Conservation (phyloP, 2,888 invertebrate species). For the Nemotelus nigrinus region DNA sequence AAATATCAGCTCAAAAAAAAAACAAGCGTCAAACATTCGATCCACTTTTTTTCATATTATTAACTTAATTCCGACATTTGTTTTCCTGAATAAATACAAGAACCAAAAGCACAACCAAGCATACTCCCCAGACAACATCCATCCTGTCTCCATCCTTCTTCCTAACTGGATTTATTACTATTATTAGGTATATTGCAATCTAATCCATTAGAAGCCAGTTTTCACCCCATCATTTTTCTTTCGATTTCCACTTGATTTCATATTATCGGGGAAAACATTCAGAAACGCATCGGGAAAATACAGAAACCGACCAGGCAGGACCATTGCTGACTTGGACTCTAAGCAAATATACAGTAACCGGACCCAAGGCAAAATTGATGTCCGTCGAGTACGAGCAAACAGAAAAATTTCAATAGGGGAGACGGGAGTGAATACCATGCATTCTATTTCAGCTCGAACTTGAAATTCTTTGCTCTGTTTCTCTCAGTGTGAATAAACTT, state of each 20-base stretch:
- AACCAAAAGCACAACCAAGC: neutral
- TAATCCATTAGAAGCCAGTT: constrained; percentile 39
- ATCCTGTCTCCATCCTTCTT: constrained; percentile 2
- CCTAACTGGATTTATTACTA: constrained; percentile 34
- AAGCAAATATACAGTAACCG: neutral
- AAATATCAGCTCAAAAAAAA: too few relatives aligned
- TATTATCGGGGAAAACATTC: constrained; percentile 19
- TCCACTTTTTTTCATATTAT: neutral
- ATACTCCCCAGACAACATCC: neutral
- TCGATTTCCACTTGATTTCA: constrained; percentile 36
- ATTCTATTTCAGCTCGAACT: too few relatives aligned
- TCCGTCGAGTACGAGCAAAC: neutral
- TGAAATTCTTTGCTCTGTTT: too few relatives aligned
- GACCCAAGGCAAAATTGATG: neutral
- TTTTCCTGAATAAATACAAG: neutral
- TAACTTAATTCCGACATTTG: constrained; percentile 15
- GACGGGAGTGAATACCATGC: too few relatives aligned
- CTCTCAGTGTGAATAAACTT: too few relatives aligned
- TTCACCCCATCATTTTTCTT: constrained; percentile 29
- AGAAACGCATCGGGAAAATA: neutral
- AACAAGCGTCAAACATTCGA: too few relatives aligned
- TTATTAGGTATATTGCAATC: constrained; percentile 39
- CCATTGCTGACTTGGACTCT: neutral
- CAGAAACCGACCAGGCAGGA: constrained; percentile 10
- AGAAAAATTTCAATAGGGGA: neutral